phyloP scores from a whole-genome alignment of 64 coral and sea anemone genomes.

The Exaiptasia diaphana region DNA sequence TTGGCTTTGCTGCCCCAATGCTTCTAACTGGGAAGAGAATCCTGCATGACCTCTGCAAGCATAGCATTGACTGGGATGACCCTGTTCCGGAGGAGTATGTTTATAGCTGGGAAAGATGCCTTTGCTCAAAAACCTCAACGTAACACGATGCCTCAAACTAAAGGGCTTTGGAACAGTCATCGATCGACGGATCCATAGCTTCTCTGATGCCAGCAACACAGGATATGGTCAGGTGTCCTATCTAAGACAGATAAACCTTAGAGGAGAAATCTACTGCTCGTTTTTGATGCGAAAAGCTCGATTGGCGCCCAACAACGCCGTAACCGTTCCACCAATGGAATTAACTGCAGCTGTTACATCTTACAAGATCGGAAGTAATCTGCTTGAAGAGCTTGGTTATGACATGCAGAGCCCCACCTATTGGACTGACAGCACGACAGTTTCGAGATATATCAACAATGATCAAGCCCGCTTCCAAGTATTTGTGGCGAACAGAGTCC shows the following conservation, averaged over 20 bases:
- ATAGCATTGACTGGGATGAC: conserved; percentile 3
- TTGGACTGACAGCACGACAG: neutral
- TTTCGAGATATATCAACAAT: neutral
- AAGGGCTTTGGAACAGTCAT: conserved; percentile 10
- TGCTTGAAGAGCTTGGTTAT: neutral
- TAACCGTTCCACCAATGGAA: conserved; percentile 1
- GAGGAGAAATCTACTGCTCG: neutral
- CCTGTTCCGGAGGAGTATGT: conserved; percentile 13
- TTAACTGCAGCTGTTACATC: neutral
- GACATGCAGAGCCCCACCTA: neutral
- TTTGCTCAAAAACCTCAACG: neutral
- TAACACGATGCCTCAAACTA: conserved; percentile 43
- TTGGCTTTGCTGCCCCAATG: conserved; percentile 30
- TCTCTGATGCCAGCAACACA: conserved; percentile 29
- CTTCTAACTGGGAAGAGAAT: conserved; percentile 11
- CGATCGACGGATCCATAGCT: conserved; percentile 41
- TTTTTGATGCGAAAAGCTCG: conserved; percentile 43
- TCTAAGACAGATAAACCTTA: neutral
- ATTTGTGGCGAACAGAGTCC: neutral
- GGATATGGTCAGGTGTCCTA: conserved; percentile 47
- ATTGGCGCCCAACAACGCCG: neutral
- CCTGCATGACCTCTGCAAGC: conserved; percentile 5
- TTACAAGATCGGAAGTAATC: neutral
- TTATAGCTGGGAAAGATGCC: conserved; percentile 35
- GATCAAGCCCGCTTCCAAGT: neutral